phyloP scores from a whole-genome alignment of 2,113 vertebrate species.

The Equus quagga region DNA sequence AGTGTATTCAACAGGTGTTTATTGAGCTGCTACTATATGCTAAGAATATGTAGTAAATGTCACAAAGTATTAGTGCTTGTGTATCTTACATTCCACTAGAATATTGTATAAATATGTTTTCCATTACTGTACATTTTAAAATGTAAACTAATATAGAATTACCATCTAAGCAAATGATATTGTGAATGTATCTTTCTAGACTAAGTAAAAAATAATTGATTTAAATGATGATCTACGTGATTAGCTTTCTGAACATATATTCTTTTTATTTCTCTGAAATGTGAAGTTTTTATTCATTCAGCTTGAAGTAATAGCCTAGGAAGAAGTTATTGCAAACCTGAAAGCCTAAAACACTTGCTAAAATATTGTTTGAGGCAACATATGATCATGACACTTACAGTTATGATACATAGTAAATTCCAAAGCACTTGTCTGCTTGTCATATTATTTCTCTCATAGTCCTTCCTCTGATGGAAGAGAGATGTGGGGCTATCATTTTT shows the following conservation, averaged over 20 bases:
- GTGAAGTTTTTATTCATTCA: not conserved
- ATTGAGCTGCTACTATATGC: rapidly evolving
- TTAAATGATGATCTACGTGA: not conserved
- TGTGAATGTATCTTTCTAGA: not conserved
- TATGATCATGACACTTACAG: rapidly evolving
- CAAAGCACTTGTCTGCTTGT: rapidly evolving
- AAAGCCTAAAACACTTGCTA: not conserved
- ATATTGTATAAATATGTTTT: not conserved
- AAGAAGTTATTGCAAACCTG: not conserved
- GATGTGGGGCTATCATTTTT: not conserved
- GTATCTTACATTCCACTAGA: not conserved
- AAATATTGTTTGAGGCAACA: not conserved
- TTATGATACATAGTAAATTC: not conserved
- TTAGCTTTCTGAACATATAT: not conserved
- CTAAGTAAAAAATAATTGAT: not conserved
- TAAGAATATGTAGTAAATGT: no score
- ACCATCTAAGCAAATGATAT: not conserved
- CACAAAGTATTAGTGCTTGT: rapidly evolving
- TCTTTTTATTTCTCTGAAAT: not conserved
- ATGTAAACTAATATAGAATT: not conserved
- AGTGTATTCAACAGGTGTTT: not conserved
- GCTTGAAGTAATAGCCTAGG: not conserved
- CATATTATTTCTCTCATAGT: not conserved
- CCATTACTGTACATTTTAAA: not conserved
- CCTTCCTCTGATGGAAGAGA: not conserved